Evolutionary conservation across 2,797 vertebrate genomes (phyloP), one percentile per base, ranked within the genome.

Genomic region (Crenichthys baileyi): DNA sequence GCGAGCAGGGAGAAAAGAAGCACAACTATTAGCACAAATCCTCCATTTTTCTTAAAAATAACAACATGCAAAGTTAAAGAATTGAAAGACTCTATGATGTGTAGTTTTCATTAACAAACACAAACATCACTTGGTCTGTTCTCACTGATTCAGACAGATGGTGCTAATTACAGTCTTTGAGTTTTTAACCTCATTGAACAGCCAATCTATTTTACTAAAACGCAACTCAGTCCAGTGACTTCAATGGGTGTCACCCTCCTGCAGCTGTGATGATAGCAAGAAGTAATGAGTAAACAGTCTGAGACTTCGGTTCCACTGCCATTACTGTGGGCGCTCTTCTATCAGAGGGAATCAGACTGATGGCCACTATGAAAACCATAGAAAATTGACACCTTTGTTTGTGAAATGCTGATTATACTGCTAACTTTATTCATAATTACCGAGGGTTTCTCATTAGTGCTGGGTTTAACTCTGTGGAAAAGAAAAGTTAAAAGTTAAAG

Each of bases 131-230:
- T 77, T 29, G 44, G 53, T 78, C 4, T 44, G 70, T 55, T 44
- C 76, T 79, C 4, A 5, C 1, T 18, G 12, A 53, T 78, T 77
- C 29, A 73, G 78, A 68, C 22, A 6, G 41, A 82, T 20, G 75
- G 31, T 60, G 36, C 71, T 80, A 81, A 90, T 90, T 84, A 70
- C 4, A 75, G 58, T 70, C 55, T 79, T 78, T 81, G 61, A 76
- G 56, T 79, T 77, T 85, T 84, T 70, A 79, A 48, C 73, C 84
- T 84, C 70, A 68, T 44, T 83, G 48, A 87, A 48, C 77, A 82
- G 76, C 22, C 80, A 77, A 85, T 87, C 73, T 84, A 44, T 80
- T 80, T 24, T 36, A 68, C 78, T 87, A 83, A 91, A 85, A 80
- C 83, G 48, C 5, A 2, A 12, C 75, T 83, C 53, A 63, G 70